Percentiles rank a stretch among this genome's conserved stretches.
Evolutionary conservation across 30 jellyfish, hydroid and myxozoan species (phyloP).

Genomic region (Hydra vulgaris): DNA sequence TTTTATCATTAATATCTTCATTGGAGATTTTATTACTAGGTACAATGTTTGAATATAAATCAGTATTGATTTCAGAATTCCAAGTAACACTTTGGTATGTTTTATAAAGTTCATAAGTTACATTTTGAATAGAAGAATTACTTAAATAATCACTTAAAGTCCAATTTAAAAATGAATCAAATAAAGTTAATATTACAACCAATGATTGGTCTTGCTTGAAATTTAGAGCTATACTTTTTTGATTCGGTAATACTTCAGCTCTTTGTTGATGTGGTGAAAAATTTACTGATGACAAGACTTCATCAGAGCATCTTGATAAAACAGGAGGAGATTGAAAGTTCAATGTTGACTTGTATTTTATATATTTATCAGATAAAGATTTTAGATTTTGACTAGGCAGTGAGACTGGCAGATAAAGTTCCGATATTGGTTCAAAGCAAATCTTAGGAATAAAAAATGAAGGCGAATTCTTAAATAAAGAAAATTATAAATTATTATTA

Average conservation of each 20-base stretch:
- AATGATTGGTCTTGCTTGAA: conserved; percentile 11
- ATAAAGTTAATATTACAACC: not conserved
- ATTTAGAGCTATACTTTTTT: not conserved
- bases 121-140: not conserved
- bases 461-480: too few relatives aligned
- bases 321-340: conserved; percentile 18
- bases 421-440: conserved; percentile 13
- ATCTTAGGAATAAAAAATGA: conserved; percentile 11
- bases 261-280: not conserved
- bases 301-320: conserved; percentile 19
- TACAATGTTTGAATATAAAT: conserved; percentile 7
- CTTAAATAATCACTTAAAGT: not conserved
- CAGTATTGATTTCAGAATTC: not conserved
- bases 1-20: not conserved
- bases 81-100: conserved; percentile 18
- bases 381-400: conserved; percentile 11
- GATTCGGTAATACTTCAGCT: not conserved
- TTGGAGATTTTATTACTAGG: not conserved
- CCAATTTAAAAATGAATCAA: conserved; percentile 25
- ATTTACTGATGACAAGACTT: not conserved
- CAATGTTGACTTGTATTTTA: conserved; percentile 27
- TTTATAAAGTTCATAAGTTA: not conserved
- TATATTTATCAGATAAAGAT: not conserved
- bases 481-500: too few relatives aligned
- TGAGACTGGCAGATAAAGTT: not conserved